Base-by-base conservation (phyloP, 2,113 vertebrate genomes). In the human region DNA sequence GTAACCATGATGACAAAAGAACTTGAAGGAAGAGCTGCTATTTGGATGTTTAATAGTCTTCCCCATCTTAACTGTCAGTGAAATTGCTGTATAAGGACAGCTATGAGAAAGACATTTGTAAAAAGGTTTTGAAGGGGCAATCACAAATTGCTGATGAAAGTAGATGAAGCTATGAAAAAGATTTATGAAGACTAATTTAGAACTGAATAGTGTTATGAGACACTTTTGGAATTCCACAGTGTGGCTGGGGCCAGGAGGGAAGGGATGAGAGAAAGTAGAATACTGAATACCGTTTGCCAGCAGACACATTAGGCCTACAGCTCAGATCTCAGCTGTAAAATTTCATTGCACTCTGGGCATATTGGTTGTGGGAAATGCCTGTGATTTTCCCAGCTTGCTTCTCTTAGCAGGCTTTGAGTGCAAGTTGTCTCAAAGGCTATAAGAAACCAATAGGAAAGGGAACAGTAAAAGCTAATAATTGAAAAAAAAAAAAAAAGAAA, bases 141-240 rank as follows among this genome's bases (percentile, higher is more conserved):
- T 96, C 95, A 64, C 88, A 97, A 96, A 93, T 96, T 97, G 84
- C 92, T 35, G 72, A 97, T 96, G 96, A 98, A 96, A 97, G 88
- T 97, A 85, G 92, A 95, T 84, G 92, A 97, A 96, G 59, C 89
- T 95, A 68, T 96, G 93, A 81, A 98, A 94, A 82, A 79, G 81
- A 97, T 98, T 98, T 96, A 97, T 96, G 94, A 90, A 97, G 87
- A 91, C 25, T 76, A 92, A 89, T 70, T 98, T 96, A 90, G 88
- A 95, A 93, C n/a, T 90, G 72, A 97, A 90, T 52, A 72, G 90
- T 97, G 73, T 97, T 98, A 97, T 97, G 98, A 92, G 96, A 66
- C 79, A 90, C 93, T 97, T 95, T 97, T 95, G 89, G 89, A 95
- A 48, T 98, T 98, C 97, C 80, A 57, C 70, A 82, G 59, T 27